These are phyloP conservation scores for Lithophane ornitopus DNA, from an alignment of 2,888 invertebrate genomes.

Conservation along the genomic window DNA sequence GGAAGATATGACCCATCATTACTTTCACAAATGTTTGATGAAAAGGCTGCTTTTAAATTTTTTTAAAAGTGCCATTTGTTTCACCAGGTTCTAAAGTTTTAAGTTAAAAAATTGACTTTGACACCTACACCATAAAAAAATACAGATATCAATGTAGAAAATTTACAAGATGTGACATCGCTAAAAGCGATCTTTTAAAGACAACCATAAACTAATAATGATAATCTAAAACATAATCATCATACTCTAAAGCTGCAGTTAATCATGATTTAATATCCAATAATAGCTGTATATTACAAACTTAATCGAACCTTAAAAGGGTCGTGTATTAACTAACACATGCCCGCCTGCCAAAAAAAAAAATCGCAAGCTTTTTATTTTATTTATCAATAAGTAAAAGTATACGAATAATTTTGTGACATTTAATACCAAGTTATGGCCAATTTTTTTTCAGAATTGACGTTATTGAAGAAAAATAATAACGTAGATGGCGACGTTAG, in stretches of 20 bases:
- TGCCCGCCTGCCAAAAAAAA: background rate
- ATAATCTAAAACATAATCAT: too few species aligned
- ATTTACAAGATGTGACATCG: too few species aligned
- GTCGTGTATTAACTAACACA: background rate
- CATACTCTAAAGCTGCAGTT: conserved; percentile 4
- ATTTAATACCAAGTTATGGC: background rate
- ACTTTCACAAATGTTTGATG: background rate
- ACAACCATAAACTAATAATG: too few species aligned
- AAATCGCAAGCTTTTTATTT: background rate
- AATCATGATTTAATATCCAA: conserved; percentile 9
- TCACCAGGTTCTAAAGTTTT: background rate
- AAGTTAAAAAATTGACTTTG: background rate
- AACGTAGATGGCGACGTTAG: background rate
- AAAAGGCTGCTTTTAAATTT: background rate
- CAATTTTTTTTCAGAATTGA: background rate
- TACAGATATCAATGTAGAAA: too few species aligned
- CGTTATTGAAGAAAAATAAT: background rate
- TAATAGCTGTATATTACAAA: background rate
- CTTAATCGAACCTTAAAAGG: background rate
- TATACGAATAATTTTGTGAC: background rate
- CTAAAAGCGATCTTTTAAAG: too few species aligned
- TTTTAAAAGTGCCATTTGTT: background rate
- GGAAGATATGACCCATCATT: background rate
- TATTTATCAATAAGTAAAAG: background rate
- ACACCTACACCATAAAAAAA: too few species aligned